phyloP scores from a whole-genome alignment of 2,888 invertebrate genomes.

The Fragum fragum region DNA sequence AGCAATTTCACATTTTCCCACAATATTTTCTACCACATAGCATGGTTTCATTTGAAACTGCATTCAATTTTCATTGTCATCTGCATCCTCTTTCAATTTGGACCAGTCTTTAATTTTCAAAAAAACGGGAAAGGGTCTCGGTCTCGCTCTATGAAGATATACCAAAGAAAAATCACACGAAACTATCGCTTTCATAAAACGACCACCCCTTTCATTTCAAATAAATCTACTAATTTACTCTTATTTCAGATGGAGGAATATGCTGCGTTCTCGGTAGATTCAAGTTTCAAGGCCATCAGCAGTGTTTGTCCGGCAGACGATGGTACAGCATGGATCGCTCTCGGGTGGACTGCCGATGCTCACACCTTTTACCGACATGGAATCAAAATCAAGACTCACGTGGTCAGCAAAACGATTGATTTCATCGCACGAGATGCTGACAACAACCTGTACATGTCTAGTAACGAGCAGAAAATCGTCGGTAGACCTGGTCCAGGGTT shows the following conservation, averaged over 20 bases:
- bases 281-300: conserved; percentile 69
- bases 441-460: conserved; percentile 63
- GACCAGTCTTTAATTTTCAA: too few species aligned
- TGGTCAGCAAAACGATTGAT: conserved; percentile 68
- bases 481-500: conserved; percentile 66
- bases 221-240: too few species aligned
- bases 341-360: conserved; percentile 71
- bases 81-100: too few species aligned
- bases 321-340: conserved; percentile 69
- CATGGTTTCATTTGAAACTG: too few species aligned
- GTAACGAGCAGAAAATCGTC: conserved; percentile 67
- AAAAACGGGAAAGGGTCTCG: too few species aligned
- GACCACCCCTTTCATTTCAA: too few species aligned
- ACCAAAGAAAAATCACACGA: too few species aligned
- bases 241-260: conserved; percentile 64
- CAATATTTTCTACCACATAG: too few species aligned
- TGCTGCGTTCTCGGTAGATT: conserved; percentile 66
- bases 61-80: too few species aligned
- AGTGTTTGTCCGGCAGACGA: conserved; percentile 67
- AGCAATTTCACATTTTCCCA: too few species aligned
- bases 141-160: too few species aligned
- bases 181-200: too few species aligned
- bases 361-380: conserved; percentile 68
- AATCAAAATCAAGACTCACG: conserved; percentile 66
- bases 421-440: conserved; percentile 63